Evolutionary conservation across 1,140 invertebrate genomes (phyloP).

Genomic region (Lucilia cuprina): DNA sequence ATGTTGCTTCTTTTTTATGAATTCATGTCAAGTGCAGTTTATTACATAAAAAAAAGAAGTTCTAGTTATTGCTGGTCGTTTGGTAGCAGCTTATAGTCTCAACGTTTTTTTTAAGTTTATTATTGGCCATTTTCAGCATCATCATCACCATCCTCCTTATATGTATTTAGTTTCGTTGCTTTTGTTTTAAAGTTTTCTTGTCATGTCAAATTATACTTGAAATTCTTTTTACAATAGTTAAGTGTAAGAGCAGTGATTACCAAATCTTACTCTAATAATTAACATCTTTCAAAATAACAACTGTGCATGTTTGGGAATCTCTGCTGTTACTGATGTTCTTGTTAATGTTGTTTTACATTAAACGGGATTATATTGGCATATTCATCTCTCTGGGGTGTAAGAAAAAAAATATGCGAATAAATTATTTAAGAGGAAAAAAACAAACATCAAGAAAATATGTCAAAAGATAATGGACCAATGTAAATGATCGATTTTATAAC

Average conservation of each 20-base stretch:
- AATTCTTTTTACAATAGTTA: background rate
- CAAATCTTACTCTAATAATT: no score
- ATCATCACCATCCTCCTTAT: background rate
- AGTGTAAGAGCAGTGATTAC: no score
- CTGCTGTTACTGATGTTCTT: background rate
- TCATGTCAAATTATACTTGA: background rate
- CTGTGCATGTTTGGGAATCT: no score
- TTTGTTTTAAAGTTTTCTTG: background rate
- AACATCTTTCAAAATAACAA: no score
- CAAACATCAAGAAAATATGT: background rate
- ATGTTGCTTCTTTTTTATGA: background rate
- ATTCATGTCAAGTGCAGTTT: background rate
- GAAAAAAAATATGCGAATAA: no score
- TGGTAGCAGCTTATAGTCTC: background rate
- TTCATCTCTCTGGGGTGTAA: background rate
- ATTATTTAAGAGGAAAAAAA: background rate
- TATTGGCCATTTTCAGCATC: background rate
- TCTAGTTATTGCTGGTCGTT: background rate
- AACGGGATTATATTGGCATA: background rate
- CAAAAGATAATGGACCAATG: background rate
- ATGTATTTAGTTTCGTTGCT: background rate
- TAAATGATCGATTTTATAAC: constrained; percentile 1
- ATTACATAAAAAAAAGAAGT: background rate
- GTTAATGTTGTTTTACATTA: background rate
- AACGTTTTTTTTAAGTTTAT: background rate